Conservation (phyloP, 2,888 invertebrate species). For the Epinotia brunnichana region DNA sequence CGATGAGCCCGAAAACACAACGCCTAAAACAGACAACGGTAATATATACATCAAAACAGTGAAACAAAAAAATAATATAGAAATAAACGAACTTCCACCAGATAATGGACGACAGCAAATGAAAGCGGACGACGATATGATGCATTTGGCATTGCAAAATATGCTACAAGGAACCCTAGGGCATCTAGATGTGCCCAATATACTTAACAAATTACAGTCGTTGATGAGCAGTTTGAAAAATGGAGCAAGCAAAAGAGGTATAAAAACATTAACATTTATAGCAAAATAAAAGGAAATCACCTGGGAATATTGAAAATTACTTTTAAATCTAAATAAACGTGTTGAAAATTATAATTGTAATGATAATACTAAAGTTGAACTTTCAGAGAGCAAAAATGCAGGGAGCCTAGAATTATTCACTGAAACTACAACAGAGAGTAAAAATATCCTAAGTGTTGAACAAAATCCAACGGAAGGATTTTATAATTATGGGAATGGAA, state of each 20-base stretch:
- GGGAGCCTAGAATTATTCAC: neutral
- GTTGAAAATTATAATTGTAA: neutral
- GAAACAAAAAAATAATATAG: conserved; percentile 31
- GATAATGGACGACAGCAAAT: neutral
- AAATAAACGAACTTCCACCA: conserved; percentile 30
- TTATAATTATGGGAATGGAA: conserved; percentile 20
- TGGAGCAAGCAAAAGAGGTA: conserved; percentile 37
- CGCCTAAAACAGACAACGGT: conserved; percentile 18
- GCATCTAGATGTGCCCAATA: conserved; percentile 65
- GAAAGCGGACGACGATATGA: conserved; percentile 52
- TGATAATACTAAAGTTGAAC: neutral
- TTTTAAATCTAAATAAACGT: too few species aligned
- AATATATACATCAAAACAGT: conserved; percentile 19
- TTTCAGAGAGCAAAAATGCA: neutral
- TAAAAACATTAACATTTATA: neutral
- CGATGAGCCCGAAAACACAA: conserved; percentile 52
- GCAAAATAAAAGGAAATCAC: too few species aligned
- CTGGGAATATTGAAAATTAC: too few species aligned
- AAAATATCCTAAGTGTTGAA: neutral
- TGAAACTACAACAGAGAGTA: neutral
- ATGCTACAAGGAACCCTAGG: conserved; percentile 65
- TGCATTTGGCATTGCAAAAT: conserved; percentile 70
- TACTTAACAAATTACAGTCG: conserved; percentile 55
- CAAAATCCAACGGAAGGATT: neutral
- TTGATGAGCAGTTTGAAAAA: conserved; percentile 49